Evolutionary conservation across 2,113 vertebrate species (phyloP).

Genomic region (Ranitomeya variabilis): DNA sequence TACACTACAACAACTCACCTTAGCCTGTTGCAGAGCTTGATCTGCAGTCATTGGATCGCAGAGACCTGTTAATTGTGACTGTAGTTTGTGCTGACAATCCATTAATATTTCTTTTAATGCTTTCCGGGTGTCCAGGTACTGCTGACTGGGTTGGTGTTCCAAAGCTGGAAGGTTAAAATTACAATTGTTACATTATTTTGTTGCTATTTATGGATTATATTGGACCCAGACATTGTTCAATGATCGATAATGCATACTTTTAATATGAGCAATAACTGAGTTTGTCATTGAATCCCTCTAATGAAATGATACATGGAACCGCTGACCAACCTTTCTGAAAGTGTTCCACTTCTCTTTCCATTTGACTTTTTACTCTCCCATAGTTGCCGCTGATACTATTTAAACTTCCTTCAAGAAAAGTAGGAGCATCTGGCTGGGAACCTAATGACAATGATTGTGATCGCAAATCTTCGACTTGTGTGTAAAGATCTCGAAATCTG

Average conservation of each 20-base stretch:
- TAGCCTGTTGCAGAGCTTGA: conserved; percentile 74
- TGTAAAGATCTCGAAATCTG: conserved; percentile 69
- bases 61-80: conserved; percentile 64
- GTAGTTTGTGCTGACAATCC: conserved; percentile 72
- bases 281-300: neutral
- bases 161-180: conserved; percentile 65
- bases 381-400: conserved; percentile 69
- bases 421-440: conserved; percentile 62
- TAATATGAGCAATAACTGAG: neutral
- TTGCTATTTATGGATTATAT: conserved; percentile 13
- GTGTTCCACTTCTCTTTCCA: conserved; percentile 72
- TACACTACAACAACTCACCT: conserved; percentile 65
- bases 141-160: conserved; percentile 66
- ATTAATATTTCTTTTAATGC: conserved; percentile 63
- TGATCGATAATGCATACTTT: neutral
- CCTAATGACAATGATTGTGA: conserved; percentile 67
- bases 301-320: neutral
- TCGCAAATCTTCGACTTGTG: conserved; percentile 71
- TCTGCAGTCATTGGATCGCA: conserved; percentile 73
- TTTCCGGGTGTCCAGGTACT: conserved; percentile 69
- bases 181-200: neutral
- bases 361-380: conserved; percentile 68
- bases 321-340: conserved; percentile 72
- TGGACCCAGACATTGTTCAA: neutral
- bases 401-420: conserved; percentile 74